Conservation (phyloP, 2,113 vertebrate genomes). For the Tachuris rubrigastra region DNA sequence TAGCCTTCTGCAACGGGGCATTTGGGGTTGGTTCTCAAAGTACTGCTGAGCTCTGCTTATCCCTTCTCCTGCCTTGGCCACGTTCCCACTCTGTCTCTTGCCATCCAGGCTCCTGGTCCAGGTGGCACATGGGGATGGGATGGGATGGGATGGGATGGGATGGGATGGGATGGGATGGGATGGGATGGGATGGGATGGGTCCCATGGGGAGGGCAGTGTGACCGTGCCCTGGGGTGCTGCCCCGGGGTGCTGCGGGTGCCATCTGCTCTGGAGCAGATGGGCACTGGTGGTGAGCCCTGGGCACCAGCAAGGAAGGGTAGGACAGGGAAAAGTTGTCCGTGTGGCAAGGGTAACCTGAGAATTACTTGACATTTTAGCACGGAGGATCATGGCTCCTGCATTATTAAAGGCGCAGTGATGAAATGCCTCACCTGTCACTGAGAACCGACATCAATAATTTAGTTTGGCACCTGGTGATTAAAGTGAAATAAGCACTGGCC, state of each 20-base stretch:
- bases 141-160: no score
- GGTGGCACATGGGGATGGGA: rapidly evolving
- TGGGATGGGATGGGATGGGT: not conserved
- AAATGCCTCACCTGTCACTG: constrained; percentile 40
- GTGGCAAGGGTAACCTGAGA: not conserved
- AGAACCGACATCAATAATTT: constrained; percentile 22
- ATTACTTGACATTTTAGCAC: not conserved
- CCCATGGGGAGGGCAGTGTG: not conserved
- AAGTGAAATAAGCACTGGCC: constrained; percentile 37
- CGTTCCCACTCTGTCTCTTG: rapidly evolving
- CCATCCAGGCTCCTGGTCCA: rapidly evolving
- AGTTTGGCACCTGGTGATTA: constrained; percentile 23
- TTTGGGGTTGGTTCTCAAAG: not conserved
- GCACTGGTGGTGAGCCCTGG: not conserved
- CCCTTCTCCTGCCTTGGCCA: rapidly evolving
- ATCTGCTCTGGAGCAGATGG: constrained; percentile 67
- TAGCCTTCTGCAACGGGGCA: rapidly evolving
- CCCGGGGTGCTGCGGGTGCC: not conserved
- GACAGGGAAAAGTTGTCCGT: not conserved
- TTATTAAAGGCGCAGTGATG: constrained; percentile 2
- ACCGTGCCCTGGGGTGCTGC: not conserved
- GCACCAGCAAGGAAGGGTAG: rapidly evolving
- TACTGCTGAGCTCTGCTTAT: not conserved
- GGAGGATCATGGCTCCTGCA: constrained; percentile 46
- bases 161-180: not conserved